Base-by-base conservation (phyloP, 1,140 invertebrate species). In the Hyposmocoma kahamanoa region DNA sequence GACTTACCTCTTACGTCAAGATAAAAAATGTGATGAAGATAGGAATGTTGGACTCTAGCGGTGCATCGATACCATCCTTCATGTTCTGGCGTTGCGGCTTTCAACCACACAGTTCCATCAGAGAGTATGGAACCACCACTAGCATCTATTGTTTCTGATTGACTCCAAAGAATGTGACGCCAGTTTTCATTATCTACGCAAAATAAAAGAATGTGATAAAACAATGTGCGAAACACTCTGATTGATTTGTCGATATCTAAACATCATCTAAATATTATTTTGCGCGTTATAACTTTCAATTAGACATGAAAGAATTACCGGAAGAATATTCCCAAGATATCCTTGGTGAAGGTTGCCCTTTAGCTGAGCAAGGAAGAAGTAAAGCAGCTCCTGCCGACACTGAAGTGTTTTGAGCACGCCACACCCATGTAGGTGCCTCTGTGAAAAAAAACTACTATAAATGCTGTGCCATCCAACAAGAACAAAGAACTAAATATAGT, bases 21-120 rank as follows among this genome's bases (percentile, higher is more conserved):
- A 62, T 90, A 92, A 61, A 95, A 92, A 19, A 92, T 89, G 86
- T 95, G 94, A 59, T 91, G 91, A 4, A 94, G 73, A 10, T 91
- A 92, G 0, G 91, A 89, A 26, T 95, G 95, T 50, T 96, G 94
- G 8, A 91, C 92, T 63, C 91, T 90, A 0, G 94, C 94, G 30
- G 93, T 91, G 65, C 95, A 97, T 38, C 95, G 88, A 71, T 96
- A 97, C 83, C 92, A 91, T 3, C 95, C 95, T 66, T 94, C 92
- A 63, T 94, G 90, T 77, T 64, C 91, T 80, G 59, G 90, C 81
- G 39, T 90, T 87, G 52, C 90, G 63, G 57, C 89, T 88, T 34
- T 92, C 86, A 83, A 89, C 88, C 82, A 85, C 1, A 84, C 66
- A 1, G 80, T 82, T 0, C 82, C 82, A 47, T 85, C 82, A 0